These are phyloP conservation scores for Heterodera carotae DNA, from an alignment of 1,140 invertebrate genomes.

Conservation along the genomic window DNA sequence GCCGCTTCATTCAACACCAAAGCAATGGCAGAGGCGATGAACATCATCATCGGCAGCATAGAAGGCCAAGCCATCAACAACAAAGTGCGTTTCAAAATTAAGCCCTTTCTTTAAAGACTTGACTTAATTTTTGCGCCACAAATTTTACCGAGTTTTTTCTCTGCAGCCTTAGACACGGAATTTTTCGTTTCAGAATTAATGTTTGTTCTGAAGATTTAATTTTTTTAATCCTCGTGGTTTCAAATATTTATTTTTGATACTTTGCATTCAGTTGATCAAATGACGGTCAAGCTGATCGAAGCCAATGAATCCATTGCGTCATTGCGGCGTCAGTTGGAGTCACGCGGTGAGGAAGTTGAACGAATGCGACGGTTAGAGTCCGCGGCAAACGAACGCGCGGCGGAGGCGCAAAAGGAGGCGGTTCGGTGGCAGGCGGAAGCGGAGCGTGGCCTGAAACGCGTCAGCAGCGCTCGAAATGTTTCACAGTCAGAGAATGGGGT, in stretches of 20 bases:
- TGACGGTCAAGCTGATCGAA: conserved; percentile 17
- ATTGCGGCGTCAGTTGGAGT: background rate
- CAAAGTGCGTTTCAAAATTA: conserved; percentile 2
- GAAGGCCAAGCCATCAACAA: conserved; percentile 30
- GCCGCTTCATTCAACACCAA: conserved; percentile 19
- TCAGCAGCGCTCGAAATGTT: background rate
- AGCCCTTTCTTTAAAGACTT: background rate
- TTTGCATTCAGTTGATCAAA: conserved; percentile 4
- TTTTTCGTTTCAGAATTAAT: no score
- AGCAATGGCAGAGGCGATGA: background rate
- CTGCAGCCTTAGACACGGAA: no score
- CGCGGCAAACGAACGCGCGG: conserved; percentile 7
- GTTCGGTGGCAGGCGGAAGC: conserved; percentile 5
- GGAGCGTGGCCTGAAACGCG: conserved; percentile 9
- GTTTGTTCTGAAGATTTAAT: no score
- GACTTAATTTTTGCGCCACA: no score
- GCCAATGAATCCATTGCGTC: conserved; percentile 12
- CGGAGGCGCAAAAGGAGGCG: conserved; percentile 8
- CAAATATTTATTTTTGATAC: no score
- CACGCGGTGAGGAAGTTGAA: conserved; percentile 23
- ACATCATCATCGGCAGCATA: background rate
- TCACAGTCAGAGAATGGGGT: background rate
- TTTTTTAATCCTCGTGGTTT: no score
- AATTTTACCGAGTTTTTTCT: no score
- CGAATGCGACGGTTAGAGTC: conserved; percentile 1